Conservation (phyloP, 2,888 invertebrate species). For the Eupithecia dodoneata region DNA sequence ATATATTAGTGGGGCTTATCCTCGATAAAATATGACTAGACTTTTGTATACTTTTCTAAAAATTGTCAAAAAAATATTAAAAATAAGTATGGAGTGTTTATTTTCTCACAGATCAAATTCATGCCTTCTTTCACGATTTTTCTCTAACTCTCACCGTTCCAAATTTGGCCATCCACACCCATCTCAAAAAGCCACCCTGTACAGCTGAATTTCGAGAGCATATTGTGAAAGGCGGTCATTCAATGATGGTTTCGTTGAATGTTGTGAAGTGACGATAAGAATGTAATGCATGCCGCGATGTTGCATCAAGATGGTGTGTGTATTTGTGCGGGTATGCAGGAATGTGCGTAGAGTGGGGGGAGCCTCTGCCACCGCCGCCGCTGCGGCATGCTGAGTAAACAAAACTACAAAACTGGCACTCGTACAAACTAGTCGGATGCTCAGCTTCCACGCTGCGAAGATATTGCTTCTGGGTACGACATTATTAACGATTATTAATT, state of each 20-base stretch:
- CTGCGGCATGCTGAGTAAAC: conserved; percentile 75
- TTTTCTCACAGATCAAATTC: no score
- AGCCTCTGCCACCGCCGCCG: conserved; percentile 47
- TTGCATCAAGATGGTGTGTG: conserved; percentile 43
- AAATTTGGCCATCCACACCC: no score
- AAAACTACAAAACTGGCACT: conserved; percentile 68
- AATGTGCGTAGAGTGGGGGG: conserved; percentile 57
- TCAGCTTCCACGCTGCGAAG: conserved; percentile 38
- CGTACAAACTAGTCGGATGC: conserved; percentile 61
- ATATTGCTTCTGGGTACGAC: conserved; percentile 10
- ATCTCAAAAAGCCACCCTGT: no score
- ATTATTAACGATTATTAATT: background rate
- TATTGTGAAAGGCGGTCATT: conserved; percentile 23
- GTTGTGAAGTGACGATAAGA: conserved; percentile 42
- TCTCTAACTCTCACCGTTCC: no score
- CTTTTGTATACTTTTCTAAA: no score
- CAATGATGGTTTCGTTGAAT: conserved; percentile 32
- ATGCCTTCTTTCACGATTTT: no score
- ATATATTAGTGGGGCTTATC: no score
- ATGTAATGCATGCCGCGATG: conserved; percentile 44
- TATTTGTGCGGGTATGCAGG: conserved; percentile 60
- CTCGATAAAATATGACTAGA: no score
- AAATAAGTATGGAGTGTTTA: no score
- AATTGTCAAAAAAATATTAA: no score
- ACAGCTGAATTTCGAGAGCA: conserved; percentile 29